Evolutionary conservation across 2,888 invertebrate genomes (phyloP).

Genomic region (Cancer borealis): DNA sequence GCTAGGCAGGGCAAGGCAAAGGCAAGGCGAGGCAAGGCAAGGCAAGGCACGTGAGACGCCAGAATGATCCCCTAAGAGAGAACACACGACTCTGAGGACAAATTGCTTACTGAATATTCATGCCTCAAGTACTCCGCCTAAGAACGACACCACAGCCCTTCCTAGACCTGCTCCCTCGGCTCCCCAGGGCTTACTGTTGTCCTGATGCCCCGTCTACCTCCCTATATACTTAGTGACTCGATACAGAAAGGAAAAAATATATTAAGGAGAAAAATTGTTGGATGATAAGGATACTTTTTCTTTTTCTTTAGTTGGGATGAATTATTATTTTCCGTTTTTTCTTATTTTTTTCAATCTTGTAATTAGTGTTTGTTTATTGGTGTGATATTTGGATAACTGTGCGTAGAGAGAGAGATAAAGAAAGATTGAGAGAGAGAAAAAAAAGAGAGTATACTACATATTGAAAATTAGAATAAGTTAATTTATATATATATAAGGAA

Average conservation of each 20-base stretch:
- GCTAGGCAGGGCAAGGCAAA: not conserved
- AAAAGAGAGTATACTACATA: no score
- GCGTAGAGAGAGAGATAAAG: not conserved
- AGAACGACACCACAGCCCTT: not conserved
- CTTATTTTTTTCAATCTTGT: not conserved
- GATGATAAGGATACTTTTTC: no score
- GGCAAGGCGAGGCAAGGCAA: not conserved
- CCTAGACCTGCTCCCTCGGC: no score
- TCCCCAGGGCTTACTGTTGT: not conserved
- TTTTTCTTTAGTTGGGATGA: no score
- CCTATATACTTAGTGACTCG: not conserved
- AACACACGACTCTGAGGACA: not conserved
- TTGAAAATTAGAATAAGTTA: no score
- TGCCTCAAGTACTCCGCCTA: not conserved
- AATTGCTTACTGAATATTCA: not conserved
- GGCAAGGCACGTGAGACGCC: not conserved
- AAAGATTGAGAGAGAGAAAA: not conserved
- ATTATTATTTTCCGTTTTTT: not conserved
- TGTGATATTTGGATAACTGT: not conserved
- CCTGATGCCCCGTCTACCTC: not conserved
- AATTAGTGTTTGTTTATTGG: not conserved
- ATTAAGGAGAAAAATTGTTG: not conserved
- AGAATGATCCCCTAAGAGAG: not conserved
- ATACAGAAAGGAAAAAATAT: no score
- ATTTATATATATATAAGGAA: no score